Evolutionary conservation across 64 coral and sea anemone genomes (phyloP).

Genomic region (Pocillopora verrucosa): DNA sequence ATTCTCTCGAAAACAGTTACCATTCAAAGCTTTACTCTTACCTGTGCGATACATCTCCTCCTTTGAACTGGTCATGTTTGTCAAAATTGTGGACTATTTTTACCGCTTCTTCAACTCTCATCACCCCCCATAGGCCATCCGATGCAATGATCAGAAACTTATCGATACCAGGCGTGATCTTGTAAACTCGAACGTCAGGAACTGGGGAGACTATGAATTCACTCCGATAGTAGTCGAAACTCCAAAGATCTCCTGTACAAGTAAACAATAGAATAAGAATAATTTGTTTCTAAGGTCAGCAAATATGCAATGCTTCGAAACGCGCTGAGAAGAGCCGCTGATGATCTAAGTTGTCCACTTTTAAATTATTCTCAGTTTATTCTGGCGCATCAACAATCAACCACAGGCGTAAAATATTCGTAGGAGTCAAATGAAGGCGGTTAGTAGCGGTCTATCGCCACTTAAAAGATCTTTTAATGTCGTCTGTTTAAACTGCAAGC

Average conservation of each 20-base stretch:
- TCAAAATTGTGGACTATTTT: conserved; percentile 76
- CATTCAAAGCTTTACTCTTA: neutral
- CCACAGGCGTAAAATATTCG: too few species aligned
- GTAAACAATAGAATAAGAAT: neutral
- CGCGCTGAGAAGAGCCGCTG: too few species aligned
- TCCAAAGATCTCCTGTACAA: conserved; percentile 88
- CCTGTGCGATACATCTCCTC: conserved; percentile 88
- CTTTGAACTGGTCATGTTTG: conserved; percentile 65
- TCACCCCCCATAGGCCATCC: conserved; percentile 93
- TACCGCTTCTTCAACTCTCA: conserved; percentile 85
- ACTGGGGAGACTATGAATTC: conserved; percentile 91
- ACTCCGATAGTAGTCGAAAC: conserved; percentile 84
- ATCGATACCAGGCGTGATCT: conserved; percentile 63
- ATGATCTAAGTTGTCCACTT: too few species aligned
- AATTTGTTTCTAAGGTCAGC: neutral
- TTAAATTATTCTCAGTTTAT: too few species aligned
- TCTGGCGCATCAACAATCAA: too few species aligned
- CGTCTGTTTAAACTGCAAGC: too few species aligned
- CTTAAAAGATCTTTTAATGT: too few species aligned
- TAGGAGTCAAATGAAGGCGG: too few species aligned
- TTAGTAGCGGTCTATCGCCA: too few species aligned
- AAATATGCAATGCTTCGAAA: neutral
- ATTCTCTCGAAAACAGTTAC: neutral
- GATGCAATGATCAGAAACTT: conserved; percentile 86
- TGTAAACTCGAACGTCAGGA: conserved; percentile 81